phyloP scores from a whole-genome alignment of 2,113 vertebrate species.

The Salvelinus namaycush region DNA sequence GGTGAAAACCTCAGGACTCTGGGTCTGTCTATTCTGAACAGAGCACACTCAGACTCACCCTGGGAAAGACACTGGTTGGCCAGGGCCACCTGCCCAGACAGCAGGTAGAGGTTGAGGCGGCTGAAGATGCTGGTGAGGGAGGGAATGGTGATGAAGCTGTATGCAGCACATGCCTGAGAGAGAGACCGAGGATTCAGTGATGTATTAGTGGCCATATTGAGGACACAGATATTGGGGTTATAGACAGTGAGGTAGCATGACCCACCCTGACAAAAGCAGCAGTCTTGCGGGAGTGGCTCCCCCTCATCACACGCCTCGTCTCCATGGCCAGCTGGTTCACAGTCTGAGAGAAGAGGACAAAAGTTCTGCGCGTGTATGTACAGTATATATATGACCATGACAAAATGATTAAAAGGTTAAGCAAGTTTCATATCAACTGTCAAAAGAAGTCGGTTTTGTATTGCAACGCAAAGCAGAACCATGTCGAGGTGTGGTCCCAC shows the following conservation, averaged over 20 bases:
- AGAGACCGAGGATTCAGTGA: slow-evolving; percentile 7
- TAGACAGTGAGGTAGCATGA: slow-evolving; percentile 17
- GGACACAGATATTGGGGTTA: background rate
- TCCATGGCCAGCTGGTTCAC: slow-evolving; percentile 96
- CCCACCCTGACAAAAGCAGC: slow-evolving; percentile 93
- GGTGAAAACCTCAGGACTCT: background rate
- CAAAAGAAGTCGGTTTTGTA: too few relatives aligned
- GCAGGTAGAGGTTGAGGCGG: slow-evolving; percentile 90
- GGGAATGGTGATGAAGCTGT: slow-evolving; percentile 97
- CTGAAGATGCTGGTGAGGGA: slow-evolving; percentile 90
- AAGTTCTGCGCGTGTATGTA: background rate
- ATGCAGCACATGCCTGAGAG: slow-evolving; percentile 93
- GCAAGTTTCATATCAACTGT: too few relatives aligned
- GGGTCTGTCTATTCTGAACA: too few relatives aligned
- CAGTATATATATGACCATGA: too few relatives aligned
- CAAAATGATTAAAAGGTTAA: too few relatives aligned
- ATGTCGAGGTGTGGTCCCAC: background rate
- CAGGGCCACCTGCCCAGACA: slow-evolving; percentile 92
- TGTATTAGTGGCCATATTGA: background rate
- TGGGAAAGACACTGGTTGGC: slow-evolving; percentile 98
- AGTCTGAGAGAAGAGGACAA: slow-evolving; percentile 70
- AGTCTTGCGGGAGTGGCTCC: slow-evolving; percentile 93
- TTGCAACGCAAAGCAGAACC: background rate
- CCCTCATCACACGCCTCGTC: slow-evolving; percentile 91
- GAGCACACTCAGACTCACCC: slow-evolving; percentile 77